phyloP scores from a whole-genome alignment of 2,888 invertebrate species.

The Sepiola atlantica region DNA sequence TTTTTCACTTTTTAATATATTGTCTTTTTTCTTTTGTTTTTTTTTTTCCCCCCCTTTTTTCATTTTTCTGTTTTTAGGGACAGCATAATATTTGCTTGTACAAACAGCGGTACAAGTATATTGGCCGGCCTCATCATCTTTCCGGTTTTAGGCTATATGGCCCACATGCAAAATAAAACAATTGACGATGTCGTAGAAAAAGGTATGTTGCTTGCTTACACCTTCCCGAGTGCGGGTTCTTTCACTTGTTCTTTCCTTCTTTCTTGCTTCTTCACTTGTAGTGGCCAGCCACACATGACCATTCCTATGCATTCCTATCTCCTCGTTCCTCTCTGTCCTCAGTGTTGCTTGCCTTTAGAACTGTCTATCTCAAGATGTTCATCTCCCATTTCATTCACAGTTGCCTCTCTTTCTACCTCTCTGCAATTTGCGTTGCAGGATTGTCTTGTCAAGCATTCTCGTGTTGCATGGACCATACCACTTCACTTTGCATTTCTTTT shows the following conservation, averaged over 20 bases:
- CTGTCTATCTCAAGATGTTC: neutral
- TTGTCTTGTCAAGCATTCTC: too few species aligned
- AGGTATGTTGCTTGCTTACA: slow-evolving; percentile 54
- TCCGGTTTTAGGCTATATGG: slow-evolving; percentile 70
- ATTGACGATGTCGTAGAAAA: slow-evolving; percentile 68
- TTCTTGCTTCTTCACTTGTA: neutral
- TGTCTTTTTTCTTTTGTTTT: slow-evolving; percentile 33
- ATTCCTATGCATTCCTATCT: too few species aligned
- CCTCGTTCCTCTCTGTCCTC: neutral
- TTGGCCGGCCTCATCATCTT: slow-evolving; percentile 72
- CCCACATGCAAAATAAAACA: slow-evolving; percentile 61
- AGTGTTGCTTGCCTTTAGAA: neutral
- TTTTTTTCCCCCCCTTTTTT: neutral
- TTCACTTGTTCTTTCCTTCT: neutral
- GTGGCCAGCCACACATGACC: too few species aligned
- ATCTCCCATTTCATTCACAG: neutral
- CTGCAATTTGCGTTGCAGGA: neutral
- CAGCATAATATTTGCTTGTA: slow-evolving; percentile 64
- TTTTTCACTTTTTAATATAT: neutral
- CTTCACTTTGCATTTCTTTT: too few species aligned
- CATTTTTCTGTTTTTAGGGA: slow-evolving; percentile 72
- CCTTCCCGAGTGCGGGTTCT: too few species aligned
- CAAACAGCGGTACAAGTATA: slow-evolving; percentile 71
- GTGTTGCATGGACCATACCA: too few species aligned
- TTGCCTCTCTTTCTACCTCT: neutral